Conservation (phyloP, 2,797 vertebrate species). For the Odontamblyopus lacepedii region DNA sequence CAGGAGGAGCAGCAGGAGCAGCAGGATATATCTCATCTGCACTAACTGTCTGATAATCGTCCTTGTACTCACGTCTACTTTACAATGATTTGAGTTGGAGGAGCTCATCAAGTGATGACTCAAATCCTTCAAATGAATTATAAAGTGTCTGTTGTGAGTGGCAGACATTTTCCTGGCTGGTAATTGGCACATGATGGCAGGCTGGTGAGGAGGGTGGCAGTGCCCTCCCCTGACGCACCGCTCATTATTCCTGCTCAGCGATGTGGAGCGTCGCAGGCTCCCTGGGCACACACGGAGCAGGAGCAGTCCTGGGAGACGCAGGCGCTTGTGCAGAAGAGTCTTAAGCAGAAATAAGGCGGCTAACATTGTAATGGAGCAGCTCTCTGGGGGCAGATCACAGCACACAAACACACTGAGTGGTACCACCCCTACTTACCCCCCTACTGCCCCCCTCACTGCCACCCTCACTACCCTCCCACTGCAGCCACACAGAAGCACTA, state of each 20-base stretch:
- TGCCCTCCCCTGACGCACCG: constrained; percentile 43
- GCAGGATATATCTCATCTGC: constrained; percentile 14
- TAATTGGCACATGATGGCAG: constrained; percentile 65
- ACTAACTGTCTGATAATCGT: constrained; percentile 39
- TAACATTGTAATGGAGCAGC: constrained; percentile 55
- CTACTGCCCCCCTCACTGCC: no score
- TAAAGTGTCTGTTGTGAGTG: constrained; percentile 32
- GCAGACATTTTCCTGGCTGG: constrained; percentile 47
- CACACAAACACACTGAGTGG: constrained; percentile 28
- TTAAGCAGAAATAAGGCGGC: constrained; percentile 67
- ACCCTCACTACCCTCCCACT: no score
- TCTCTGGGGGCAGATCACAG: constrained; percentile 36
- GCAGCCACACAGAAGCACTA: no score
- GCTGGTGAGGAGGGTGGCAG: constrained; percentile 45
- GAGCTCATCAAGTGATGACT: constrained; percentile 48
- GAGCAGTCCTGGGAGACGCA: constrained; percentile 43
- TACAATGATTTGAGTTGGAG: constrained; percentile 41
- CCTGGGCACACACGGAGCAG: constrained; percentile 59
- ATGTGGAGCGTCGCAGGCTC: constrained; percentile 70
- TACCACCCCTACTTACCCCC: no score
- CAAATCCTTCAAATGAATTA: constrained; percentile 47
- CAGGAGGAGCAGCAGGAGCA: constrained; percentile 3
- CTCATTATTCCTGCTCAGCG: constrained; percentile 80
- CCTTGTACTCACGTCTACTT: constrained; percentile 2
- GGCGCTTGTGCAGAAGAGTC: constrained; percentile 62